A percentile compares a stretch with the other conserved stretches of the same genome.
These are phyloP conservation scores for Crypturellus undulatus DNA, from an alignment of 2,113 vertebrate genomes.

Conservation along the genomic window DNA sequence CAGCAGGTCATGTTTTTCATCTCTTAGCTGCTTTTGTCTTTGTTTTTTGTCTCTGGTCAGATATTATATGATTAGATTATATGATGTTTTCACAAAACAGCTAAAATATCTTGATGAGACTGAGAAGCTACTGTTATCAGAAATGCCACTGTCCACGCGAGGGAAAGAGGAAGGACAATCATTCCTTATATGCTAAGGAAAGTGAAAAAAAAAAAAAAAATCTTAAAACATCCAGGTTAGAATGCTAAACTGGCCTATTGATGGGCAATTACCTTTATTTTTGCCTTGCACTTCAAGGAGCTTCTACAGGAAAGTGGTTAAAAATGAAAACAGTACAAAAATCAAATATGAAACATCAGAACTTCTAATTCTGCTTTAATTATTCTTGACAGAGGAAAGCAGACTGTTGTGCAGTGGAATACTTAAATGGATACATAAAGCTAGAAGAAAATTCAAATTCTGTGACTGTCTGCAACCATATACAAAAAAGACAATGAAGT, in stretches of 20 bases:
- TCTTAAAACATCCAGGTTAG: not conserved
- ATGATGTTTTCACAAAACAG: not conserved
- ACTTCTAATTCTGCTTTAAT: not conserved
- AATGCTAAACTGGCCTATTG: not conserved
- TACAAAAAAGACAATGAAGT: not conserved
- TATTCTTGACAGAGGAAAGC: not conserved
- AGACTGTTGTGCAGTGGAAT: not conserved
- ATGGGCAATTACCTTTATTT: not conserved
- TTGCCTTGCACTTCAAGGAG: not conserved
- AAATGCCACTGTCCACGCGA: rapidly evolving
- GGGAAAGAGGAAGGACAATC: not conserved
- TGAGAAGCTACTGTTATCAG: not conserved
- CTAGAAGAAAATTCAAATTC: not conserved
- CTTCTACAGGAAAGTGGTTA: not conserved
- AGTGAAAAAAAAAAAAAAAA: not conserved
- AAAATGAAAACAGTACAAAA: not conserved
- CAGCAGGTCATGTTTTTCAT: not conserved
- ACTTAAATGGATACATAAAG: not conserved
- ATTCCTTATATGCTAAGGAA: not conserved
- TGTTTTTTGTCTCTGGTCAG: not conserved
- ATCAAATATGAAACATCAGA: not conserved
- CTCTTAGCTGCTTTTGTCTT: not conserved
- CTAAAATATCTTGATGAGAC: not conserved
- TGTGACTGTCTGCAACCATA: not conserved
- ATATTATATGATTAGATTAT: not conserved